Base-by-base conservation (phyloP, 2,797 vertebrate species). In the Gadopsis bispinosus region DNA sequence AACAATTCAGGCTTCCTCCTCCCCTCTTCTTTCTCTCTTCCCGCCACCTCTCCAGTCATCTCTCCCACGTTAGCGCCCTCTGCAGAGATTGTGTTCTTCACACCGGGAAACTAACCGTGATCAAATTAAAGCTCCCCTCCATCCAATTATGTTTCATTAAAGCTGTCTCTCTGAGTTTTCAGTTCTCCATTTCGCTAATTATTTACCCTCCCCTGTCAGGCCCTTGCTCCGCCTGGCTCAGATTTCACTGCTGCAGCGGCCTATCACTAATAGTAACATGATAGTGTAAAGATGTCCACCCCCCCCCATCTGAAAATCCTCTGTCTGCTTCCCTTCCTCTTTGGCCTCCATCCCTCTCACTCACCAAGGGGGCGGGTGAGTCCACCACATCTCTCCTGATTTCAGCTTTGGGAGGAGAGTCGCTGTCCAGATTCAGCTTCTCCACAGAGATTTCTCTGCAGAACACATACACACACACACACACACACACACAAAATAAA, bases 391-490 rank as follows among this genome's bases (percentile, higher is more conserved):
- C 88, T 77, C 80, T 89, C 67, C 75, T 87, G 79, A 51, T 85
- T 53, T 93, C 93, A 31, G 87, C 54, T 80, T 83, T 92, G 43
- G 87, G 79, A 0, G 91, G 73, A 69, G 89, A 89, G 39, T 96
- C 93, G 29, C 62, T 47, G 2, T 94, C 95, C 2, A 95, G 91
- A 59, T 47, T 95, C 73, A 95, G 85, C 85, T 96, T 96, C 87
- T 96, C 95, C 72, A 96, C 76, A 0, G 96, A 93, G 72, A 96
- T 89, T 77, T 96, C 94, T 1, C 96, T 96, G 83, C 3, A 69
- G 77, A 0, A 10, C 33, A 64, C 58, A 61, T 31, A 67, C 31
- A 68, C 59, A 69, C 58, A 61, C 35, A 67, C 31, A 68, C 59
- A 69, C 20, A 63, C 45, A 79, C 9, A 41, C 14, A 74, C 47